phyloP scores from a whole-genome alignment of 2,797 vertebrate species.

The Liasis olivaceus region DNA sequence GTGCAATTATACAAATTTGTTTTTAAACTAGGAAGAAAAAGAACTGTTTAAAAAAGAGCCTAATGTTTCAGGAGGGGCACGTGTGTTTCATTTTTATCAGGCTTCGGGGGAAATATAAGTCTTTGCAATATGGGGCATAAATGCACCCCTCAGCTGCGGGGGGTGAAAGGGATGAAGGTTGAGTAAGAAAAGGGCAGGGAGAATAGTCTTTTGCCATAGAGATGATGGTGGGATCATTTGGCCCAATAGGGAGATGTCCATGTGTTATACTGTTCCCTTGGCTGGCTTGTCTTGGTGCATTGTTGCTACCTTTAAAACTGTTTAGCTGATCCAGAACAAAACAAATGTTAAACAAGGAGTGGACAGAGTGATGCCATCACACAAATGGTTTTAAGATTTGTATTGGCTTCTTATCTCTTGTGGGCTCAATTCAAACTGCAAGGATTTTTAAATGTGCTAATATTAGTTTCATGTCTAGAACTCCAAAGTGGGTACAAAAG shows the following conservation, averaged over 20 bases:
- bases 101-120: neutral
- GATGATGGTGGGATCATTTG: neutral
- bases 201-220: neutral
- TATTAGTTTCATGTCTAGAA: neutral
- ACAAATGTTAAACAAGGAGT: neutral
- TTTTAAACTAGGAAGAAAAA: neutral
- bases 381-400: neutral
- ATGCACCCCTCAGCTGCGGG: neutral
- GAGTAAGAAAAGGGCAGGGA: neutral
- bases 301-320: neutral
- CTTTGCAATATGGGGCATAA: neutral
- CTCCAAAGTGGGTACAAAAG: neutral
- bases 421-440: neutral
- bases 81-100: neutral
- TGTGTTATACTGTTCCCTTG: neutral
- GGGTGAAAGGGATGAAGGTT: neutral
- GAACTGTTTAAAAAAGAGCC: neutral
- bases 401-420: neutral
- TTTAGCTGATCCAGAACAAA: neutral
- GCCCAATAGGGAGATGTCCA: neutral
- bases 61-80: neutral
- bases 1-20: neutral
- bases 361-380: neutral
- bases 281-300: neutral
- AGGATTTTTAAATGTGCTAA: neutral